These are phyloP conservation scores for Cephus runcator DNA, from an alignment of 2,888 invertebrate species.

Conservation along the genomic window DNA sequence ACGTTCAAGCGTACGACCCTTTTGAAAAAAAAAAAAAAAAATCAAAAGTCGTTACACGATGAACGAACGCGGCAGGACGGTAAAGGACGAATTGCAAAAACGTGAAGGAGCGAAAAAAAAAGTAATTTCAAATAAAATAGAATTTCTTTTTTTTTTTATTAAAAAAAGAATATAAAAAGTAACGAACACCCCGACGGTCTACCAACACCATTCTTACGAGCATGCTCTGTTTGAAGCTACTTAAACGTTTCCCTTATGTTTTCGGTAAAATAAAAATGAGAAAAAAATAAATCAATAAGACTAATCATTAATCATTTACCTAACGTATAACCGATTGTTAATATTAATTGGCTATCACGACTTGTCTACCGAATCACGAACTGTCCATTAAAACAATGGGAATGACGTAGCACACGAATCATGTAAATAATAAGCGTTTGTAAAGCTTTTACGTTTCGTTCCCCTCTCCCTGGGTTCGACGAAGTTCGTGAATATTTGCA, in stretches of 20 bases:
- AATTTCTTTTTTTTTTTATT: no score
- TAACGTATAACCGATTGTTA: constrained; percentile 16
- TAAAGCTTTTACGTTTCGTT: constrained; percentile 40
- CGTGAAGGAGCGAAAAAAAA: background rate
- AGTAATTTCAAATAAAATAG: background rate
- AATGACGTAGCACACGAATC: constrained; percentile 36
- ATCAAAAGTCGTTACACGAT: background rate
- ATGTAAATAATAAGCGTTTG: constrained; percentile 48
- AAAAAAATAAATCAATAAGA: background rate
- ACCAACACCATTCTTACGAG: constrained; percentile 1
- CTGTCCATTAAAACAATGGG: constrained; percentile 9
- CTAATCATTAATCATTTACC: constrained; percentile 13
- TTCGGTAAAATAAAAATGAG: constrained; percentile 3
- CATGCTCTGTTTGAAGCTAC: background rate
- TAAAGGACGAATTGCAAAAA: background rate
- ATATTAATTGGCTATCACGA: constrained; percentile 16
- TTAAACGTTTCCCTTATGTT: constrained; percentile 1
- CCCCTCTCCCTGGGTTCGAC: background rate
- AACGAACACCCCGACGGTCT: background rate
- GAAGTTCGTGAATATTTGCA: background rate
- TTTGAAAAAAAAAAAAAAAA: no score
- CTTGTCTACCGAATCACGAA: constrained; percentile 10
- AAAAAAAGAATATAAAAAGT: background rate
- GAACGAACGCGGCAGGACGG: background rate
- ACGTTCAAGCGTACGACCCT: background rate